phyloP scores from a whole-genome alignment of 1,140 invertebrate genomes.

The Achroia grisella region DNA sequence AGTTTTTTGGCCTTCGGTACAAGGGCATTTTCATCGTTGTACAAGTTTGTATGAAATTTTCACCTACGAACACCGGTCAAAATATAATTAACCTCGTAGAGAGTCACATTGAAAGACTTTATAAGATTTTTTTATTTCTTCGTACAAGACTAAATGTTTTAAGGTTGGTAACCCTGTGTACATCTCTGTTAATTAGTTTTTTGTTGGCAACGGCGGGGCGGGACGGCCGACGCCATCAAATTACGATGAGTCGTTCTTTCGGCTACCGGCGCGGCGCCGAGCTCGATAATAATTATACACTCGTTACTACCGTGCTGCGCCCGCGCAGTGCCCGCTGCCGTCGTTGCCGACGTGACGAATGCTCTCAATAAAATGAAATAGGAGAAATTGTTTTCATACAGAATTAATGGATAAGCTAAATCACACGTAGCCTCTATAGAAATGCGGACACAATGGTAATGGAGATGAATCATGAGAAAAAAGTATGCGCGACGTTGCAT shows the following conservation, averaged over 20 bases:
- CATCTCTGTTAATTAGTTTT: slow-evolving; percentile 71
- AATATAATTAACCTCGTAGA: no score
- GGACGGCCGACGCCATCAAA: slow-evolving; percentile 65
- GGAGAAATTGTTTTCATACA: slow-evolving; percentile 44
- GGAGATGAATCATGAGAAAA: not conserved
- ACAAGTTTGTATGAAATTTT: no score
- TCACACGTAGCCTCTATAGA: not conserved
- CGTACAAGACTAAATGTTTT: no score
- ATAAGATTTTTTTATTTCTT: no score
- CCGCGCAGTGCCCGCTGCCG: slow-evolving; percentile 15
- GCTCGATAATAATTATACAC: slow-evolving; percentile 64
- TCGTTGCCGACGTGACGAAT: slow-evolving; percentile 22
- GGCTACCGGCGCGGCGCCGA: slow-evolving; percentile 59
- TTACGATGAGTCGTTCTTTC: slow-evolving; percentile 70
- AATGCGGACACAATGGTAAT: not conserved
- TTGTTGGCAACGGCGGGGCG: slow-evolving; percentile 44
- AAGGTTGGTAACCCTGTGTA: no score
- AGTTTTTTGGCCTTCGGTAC: no score
- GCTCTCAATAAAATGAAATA: slow-evolving; percentile 30
- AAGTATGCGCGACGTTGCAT: slow-evolving; percentile 1
- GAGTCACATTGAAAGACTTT: no score
- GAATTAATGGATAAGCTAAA: slow-evolving; percentile 24
- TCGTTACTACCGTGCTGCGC: slow-evolving; percentile 67
- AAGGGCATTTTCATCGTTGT: no score
- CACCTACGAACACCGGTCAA: no score